Percentiles rank a stretch among this genome's conserved stretches.
These are phyloP conservation scores for Dynastes maya DNA, from an alignment of 2,888 invertebrate genomes.

Conservation along the genomic window DNA sequence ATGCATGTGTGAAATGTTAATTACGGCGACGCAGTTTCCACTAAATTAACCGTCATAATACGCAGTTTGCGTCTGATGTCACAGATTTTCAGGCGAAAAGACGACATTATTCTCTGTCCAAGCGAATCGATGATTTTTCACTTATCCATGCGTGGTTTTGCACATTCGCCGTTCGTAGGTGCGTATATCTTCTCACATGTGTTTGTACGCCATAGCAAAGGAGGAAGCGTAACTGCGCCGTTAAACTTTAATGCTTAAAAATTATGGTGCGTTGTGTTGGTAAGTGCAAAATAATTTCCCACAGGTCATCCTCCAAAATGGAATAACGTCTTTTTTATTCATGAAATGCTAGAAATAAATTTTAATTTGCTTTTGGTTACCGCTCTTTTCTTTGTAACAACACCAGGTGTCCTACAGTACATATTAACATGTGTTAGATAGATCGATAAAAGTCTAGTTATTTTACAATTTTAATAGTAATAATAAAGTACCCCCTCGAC, in stretches of 20 bases:
- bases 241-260: constrained; percentile 41
- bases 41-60: constrained; percentile 18
- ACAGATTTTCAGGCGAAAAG: not conserved
- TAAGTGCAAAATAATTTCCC: constrained; percentile 43
- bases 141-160: not conserved
- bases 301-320: constrained; percentile 34
- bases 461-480: too few relatives aligned
- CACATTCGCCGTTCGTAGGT: not conserved
- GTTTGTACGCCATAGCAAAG: not conserved
- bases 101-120: not conserved
- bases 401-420: too few relatives aligned
- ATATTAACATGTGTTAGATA: too few relatives aligned
- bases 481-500: too few relatives aligned
- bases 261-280: constrained; percentile 31
- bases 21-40: constrained; percentile 35
- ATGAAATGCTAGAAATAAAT: constrained; percentile 37
- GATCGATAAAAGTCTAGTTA: too few relatives aligned
- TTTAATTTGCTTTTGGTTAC: constrained; percentile 14
- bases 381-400: not conserved
- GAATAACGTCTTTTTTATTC: constrained; percentile 30
- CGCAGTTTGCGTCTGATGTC: not conserved
- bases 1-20: constrained; percentile 49
- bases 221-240: constrained; percentile 2
- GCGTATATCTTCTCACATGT: not conserved
- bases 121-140: too few relatives aligned